Percentiles rank a stretch among this genome's conserved stretches.
phyloP scores from a whole-genome alignment of 2,113 vertebrate species.

The Misgurnus anguillicaudatus region DNA sequence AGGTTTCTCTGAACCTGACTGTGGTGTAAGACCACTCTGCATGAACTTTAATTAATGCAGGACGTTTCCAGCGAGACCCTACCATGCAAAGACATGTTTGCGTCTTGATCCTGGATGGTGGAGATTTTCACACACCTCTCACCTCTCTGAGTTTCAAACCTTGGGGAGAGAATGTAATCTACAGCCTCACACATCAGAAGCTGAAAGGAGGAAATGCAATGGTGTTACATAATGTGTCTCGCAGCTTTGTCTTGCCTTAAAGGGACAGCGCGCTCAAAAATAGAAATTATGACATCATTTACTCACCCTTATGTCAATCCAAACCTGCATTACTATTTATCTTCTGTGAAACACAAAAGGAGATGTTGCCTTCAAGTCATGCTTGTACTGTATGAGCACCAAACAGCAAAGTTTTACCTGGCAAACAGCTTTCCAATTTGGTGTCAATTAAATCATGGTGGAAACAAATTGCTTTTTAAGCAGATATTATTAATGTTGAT shows the following conservation, averaged over 20 bases:
- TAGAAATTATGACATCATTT: not conserved
- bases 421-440: too few relatives aligned
- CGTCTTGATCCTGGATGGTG: slow-evolving; percentile 29
- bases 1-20: not conserved
- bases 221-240: slow-evolving; percentile 27
- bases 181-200: slow-evolving; percentile 50
- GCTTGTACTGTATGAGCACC: too few relatives aligned
- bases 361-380: too few relatives aligned
- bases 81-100: slow-evolving; percentile 34
- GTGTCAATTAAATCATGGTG: too few relatives aligned
- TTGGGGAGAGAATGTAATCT: slow-evolving; percentile 49
- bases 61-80: slow-evolving; percentile 16
- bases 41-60: slow-evolving; percentile 45
- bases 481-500: too few relatives aligned
- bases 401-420: too few relatives aligned
- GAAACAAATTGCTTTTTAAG: too few relatives aligned
- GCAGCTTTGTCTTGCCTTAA: slow-evolving; percentile 19
- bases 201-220: slow-evolving; percentile 17
- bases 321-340: too few relatives aligned
- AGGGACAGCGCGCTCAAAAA: not conserved
- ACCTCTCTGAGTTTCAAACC: slow-evolving; percentile 46
- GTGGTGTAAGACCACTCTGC: not conserved
- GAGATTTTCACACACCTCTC: slow-evolving; percentile 38
- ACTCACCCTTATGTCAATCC: too few relatives aligned
- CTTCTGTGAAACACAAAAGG: too few relatives aligned